Evolutionary conservation across 2,113 vertebrate genomes (phyloP), one percentile per base, ranked within the genome.

Genomic region (Trematomus loennbergii): DNA sequence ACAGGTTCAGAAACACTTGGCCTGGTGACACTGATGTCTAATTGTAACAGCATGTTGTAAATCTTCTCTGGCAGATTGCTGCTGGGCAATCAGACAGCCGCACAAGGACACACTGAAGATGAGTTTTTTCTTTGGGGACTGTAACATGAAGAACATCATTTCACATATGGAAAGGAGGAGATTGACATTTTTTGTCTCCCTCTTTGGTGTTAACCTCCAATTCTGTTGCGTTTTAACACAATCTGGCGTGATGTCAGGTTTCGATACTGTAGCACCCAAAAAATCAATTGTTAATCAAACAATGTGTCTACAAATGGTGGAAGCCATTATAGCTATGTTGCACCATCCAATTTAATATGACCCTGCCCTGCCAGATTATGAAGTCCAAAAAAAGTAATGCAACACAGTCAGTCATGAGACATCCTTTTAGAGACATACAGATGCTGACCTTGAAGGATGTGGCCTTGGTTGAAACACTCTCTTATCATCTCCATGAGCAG

Each of bases 1-100:
- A 63, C 71, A 67, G 65, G 81, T 86, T 87, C 76, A 78, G 45
- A 84, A 78, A 88, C 75, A 82, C 67, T 82, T 75, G 74, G 63
- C 68, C 61, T 45, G n/a, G 16, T 60, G 73, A 86, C 65, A 75
- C 54, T 29, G 71, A 89, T 62, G 78, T 78, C 66, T 75, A 78
- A 78, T 75, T 78, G 64, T 78, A 70, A 75, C 86, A 66, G 79
- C 75, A 68, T 75, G 77, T 80, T 84, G 81, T 75, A 83, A 82
- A 88, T 83, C 62, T 81, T 79, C 54, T 36, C 43, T 65, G 62
- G 57, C 72, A 71, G 49, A 80, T 80, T 68, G 75, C 66, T 84
- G 77, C 29, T 53, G 72, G 78, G 65, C 79, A 79, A 84, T 83
- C 83, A 83, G 57, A 78, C 79, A 12, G 48, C 57, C 43, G 67